A percentile compares a stretch with the other conserved stretches of the same genome.
Evolutionary conservation across 2,888 invertebrate genomes (phyloP).

Genomic region (Nemotelus pantherinus): DNA sequence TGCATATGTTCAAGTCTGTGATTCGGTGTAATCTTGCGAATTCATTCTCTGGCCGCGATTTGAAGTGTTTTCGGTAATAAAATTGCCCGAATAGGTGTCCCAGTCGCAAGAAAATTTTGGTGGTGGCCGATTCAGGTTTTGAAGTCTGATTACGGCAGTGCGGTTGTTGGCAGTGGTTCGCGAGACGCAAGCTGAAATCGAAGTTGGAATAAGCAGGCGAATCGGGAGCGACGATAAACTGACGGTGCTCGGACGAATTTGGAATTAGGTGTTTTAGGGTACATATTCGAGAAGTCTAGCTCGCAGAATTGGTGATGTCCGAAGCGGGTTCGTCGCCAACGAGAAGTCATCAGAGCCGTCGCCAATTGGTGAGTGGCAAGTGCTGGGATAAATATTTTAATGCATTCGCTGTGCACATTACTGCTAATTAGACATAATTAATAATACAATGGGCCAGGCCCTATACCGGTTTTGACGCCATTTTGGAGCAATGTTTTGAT

Average conservation of each 20-base stretch:
- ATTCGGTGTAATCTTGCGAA: too few relatives aligned
- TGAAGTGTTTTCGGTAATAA: too few relatives aligned
- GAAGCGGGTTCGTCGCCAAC: conserved; percentile 62
- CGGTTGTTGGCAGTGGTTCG: background rate
- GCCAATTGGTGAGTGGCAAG: conserved; percentile 63
- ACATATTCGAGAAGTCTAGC: background rate
- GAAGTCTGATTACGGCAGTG: too few relatives aligned
- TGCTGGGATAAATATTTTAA: background rate
- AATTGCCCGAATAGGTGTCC: too few relatives aligned
- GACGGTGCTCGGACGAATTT: background rate
- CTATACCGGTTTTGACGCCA: conserved; percentile 45
- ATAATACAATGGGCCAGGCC: too few relatives aligned
- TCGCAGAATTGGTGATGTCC: conserved; percentile 57
- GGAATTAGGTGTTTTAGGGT: background rate
- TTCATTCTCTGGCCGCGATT: too few relatives aligned
- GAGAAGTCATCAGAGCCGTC: conserved; percentile 57
- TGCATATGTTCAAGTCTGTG: too few relatives aligned
- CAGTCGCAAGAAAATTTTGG: too few relatives aligned
- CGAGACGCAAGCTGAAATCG: background rate
- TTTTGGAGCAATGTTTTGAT: conserved; percentile 41
- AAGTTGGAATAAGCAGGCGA: background rate
- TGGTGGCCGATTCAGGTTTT: too few relatives aligned
- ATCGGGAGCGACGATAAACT: too few relatives aligned
- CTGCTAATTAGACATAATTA: too few relatives aligned
- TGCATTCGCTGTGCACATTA: too few relatives aligned